Base-by-base conservation (phyloP, 2,797 vertebrate genomes). In the Chelon auratus region DNA sequence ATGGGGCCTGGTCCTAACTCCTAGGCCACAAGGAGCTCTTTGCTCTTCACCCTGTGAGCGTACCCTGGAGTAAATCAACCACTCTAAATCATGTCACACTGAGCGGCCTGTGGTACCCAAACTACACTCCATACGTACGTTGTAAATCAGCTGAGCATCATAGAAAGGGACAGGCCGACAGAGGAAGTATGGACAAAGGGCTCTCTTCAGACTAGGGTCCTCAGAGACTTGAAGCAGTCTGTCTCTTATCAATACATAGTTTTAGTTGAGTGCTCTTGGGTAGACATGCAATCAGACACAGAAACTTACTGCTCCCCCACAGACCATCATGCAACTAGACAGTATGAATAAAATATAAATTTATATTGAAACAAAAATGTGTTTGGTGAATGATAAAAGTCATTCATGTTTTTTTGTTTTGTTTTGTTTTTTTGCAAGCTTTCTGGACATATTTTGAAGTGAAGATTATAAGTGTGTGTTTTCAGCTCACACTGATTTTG, bases 41-140 rank as follows among this genome's bases (percentile, higher is more conserved):
- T 64, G 57, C 55, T 84, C 81, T 66, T 74, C 68, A 81, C 62
- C 69, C 77, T 81, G 62, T 87, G 84, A 87, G 84, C 68, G 66
- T 66, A 42, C 42, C 30, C 71, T 88, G 78, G 83, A 86, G 65
- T 92, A 91, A 91, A 92, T 93, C 89, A 90, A 47, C 50, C 52
- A 43, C 68, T 89, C 75, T 62, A 70, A 82, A 73, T 58, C 42
- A 17, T 75, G 74, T 87, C 68, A 73, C 59, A 65, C 65, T 33
- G 9, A 56, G 75, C 62, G 66, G 72, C 61, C 63, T 42, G n/a
- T 73, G 8, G 9, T 70, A 68, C 37, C 42, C 8, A 3, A 2
- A 36, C 73, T 53, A 47, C 52, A 63, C 52, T 78, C 50, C 39
- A 58, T 54, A 37, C 73, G 54, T 52, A 82, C 91, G 80, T 68